Evolutionary conservation across 2,113 vertebrate genomes (phyloP), one percentile per base, ranked within the genome.

Genomic region (Scytalopus superciliaris): DNA sequence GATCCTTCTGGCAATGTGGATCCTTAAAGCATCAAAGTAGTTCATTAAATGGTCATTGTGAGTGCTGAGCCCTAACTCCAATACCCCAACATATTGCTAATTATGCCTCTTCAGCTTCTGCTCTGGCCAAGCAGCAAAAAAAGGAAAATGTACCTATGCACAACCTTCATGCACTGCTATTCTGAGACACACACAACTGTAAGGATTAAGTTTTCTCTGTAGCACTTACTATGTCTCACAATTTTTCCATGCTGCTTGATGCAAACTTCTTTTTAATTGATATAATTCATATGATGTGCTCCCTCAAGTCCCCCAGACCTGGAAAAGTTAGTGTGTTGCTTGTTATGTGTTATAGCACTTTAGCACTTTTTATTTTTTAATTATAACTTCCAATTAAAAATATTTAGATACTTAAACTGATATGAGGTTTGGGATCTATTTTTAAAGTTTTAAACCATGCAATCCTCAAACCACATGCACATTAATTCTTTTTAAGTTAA

Each of bases 301-400:
- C 74, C 39, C 27, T 66, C 49, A 57, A 89, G 57, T 42, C 25
- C 49, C 42, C 40, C 50, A 68, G n/a, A 88, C 40, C 44, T 57
- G 59, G 59, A 90, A 86, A 85, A 86, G 37, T 59, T 56, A 52
- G 30, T 47, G 37, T 74, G 45, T 72, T 87, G 44, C 42, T 84
- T 82, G 74, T 93, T 87, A 92, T 1, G 40, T 92, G 57, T 80
- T 93, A 67, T 88, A 93, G 82, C 68, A 75, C 74, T n/a, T n/a
- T 88, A 93, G 82, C 68, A 75, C 74, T n/a, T n/a, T 56, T 70
- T 47, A 66, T 93, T 95, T 89, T 91, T 66, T 81, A 92, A 84
- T 84, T 91, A 52, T 72, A 93, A 91, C 31, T 35, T 86, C 62
- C 66, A 62, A 95, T 90, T 96, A 96, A 94, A 97, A 95, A 73